Base-by-base conservation (phyloP, 2,888 invertebrate species). In the Mylabris sibirica region DNA sequence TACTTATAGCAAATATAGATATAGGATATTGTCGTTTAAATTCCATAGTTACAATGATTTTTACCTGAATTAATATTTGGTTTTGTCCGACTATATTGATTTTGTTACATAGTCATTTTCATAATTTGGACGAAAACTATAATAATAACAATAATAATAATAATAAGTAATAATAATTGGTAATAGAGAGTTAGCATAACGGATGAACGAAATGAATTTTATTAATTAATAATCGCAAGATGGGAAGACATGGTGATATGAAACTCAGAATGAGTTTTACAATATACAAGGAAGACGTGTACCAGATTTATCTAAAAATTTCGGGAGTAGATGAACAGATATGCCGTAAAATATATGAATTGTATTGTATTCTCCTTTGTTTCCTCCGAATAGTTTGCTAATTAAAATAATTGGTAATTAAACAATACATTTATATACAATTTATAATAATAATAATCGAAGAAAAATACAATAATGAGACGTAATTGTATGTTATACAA, bases 221-320 rank as follows among this genome's bases (percentile, higher is more conserved):
- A 65, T 60, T 66, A 70, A 65, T 60, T 66, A 70, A 64, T 61
- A 68, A 67, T 70, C 59, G 64, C 67, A 64, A 74, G 74, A 75
- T 77, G 76, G 78, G 78, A 78, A 78, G 78, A 78, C 78, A 75
- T 75, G 78, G 78, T 80, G 80, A 81, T 80, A 81, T 81, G 80
- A 76, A 77, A 77, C 76, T 76, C 75, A 76, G 70, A 72, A 35
- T 61, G 75, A 77, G 76, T 76, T 76, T 71, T 68, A 74, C 24
- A 76, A 76, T 77, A 75, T 78, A 77, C 75, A 77, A 80, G 81
- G 81, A 81, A 81, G 81, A 81, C 81, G 71, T 76, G 72, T 72
- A 69, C 75, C 75, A 71, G 73, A 76, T 75, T 69, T 62, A 66
- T 70, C 66, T 70, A 73, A 67, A 68, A 72, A 71, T 71, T 73